Percentiles rank a stretch among this genome's conserved stretches.
Conservation (phyloP, 92 coral and sea anemone genomes). For the Anthopleura xanthogrammica region DNA sequence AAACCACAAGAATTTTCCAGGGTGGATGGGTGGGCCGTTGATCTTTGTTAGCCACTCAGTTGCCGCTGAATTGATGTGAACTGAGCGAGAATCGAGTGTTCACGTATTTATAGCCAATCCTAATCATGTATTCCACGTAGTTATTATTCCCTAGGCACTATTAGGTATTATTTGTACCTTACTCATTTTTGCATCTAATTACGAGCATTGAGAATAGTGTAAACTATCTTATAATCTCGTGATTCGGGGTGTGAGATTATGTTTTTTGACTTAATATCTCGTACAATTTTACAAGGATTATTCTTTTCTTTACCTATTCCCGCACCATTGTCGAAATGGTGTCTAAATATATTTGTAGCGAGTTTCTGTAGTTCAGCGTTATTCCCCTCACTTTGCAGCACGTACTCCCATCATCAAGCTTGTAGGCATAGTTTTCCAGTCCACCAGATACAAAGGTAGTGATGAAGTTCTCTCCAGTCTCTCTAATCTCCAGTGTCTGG, state of each 20-base stretch:
- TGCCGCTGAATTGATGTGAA: too few relatives aligned
- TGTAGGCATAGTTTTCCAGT: constrained; percentile 48
- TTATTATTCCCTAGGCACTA: too few relatives aligned
- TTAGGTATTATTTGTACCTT: too few relatives aligned
- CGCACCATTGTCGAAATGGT: constrained; percentile 30
- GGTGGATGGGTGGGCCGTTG: too few relatives aligned
- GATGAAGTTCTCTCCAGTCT: constrained; percentile 23
- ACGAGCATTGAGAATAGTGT: too few relatives aligned
- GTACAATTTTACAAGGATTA: constrained; percentile 24
- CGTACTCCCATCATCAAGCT: constrained; percentile 30
- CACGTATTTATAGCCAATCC: too few relatives aligned
- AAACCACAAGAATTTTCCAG: too few relatives aligned
- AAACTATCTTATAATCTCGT: constrained; percentile 36
- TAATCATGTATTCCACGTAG: too few relatives aligned
- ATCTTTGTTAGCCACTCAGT: too few relatives aligned
- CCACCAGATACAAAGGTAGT: constrained; percentile 58
- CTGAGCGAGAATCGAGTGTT: too few relatives aligned
- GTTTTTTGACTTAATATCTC: constrained; percentile 16
- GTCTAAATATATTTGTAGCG: constrained; percentile 14
- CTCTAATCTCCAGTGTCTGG: constrained; percentile 36
- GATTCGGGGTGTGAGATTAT: constrained; percentile 19
- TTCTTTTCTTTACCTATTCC: constrained; percentile 2
- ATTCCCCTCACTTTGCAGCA: constrained; percentile 39
- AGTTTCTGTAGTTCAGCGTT: constrained; percentile 14
- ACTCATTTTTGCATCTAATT: too few relatives aligned